phyloP scores from a whole-genome alignment of 2,797 vertebrate species.

The Centroberyx gerrardi region DNA sequence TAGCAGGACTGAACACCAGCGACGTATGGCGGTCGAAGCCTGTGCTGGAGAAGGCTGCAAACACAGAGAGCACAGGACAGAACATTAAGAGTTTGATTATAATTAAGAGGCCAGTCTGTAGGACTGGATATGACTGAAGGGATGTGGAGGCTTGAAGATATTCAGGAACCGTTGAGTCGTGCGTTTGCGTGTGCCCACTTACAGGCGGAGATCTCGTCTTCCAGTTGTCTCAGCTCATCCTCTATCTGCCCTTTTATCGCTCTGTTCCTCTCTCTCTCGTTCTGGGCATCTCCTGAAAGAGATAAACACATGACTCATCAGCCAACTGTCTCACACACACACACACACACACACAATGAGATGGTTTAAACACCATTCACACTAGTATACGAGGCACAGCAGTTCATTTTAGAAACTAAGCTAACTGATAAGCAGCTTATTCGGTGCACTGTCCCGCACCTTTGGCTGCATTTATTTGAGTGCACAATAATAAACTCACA shows the following conservation, averaged over 20 bases:
- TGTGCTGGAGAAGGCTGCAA: slow-evolving; percentile 87
- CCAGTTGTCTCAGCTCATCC: slow-evolving; percentile 89
- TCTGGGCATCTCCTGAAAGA: slow-evolving; percentile 66
- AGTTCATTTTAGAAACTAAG: background rate
- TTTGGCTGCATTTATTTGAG: background rate
- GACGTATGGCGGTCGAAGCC: slow-evolving; percentile 92
- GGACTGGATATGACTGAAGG: background rate
- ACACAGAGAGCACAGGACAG: slow-evolving; percentile 18
- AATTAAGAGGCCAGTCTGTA: background rate
- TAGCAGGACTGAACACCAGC: slow-evolving; percentile 91
- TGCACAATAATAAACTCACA: background rate
- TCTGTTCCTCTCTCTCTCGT: slow-evolving; percentile 67
- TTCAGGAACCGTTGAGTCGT: background rate
- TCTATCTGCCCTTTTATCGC: slow-evolving; percentile 90
- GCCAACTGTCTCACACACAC: background rate
- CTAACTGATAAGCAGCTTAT: background rate
- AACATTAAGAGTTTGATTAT: background rate
- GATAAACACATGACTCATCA: slow-evolving; percentile 31
- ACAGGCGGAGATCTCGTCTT: slow-evolving; percentile 93
- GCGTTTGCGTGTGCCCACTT: slow-evolving; percentile 56
- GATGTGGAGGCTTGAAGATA: no score
- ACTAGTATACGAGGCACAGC: background rate
- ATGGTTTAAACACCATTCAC: background rate
- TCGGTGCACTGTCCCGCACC: background rate
- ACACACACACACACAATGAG: background rate